These are phyloP conservation scores for Lochmaea capreae DNA, from an alignment of 2,888 invertebrate genomes.

Conservation along the genomic window DNA sequence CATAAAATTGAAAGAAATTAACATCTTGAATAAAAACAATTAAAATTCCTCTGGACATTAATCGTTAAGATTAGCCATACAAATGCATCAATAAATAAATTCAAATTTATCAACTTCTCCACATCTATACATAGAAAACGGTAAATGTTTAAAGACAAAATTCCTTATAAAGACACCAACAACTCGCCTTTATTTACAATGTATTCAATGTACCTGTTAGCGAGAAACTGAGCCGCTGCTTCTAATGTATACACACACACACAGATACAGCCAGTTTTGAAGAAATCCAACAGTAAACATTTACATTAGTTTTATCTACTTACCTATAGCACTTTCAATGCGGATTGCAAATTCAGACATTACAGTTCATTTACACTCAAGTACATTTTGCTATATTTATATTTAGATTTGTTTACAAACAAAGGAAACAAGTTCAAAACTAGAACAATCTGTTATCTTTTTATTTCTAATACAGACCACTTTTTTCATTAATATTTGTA, in stretches of 20 bases:
- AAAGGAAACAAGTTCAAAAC: background rate
- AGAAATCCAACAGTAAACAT: slow-evolving; percentile 14
- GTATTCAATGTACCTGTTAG: slow-evolving; percentile 17
- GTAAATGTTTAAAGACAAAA: slow-evolving; percentile 16
- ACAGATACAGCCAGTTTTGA: background rate
- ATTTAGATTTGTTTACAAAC: background rate
- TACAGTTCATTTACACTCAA: slow-evolving; percentile 3
- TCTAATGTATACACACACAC: slow-evolving; percentile 11
- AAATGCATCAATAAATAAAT: slow-evolving; percentile 8
- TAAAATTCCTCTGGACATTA: background rate
- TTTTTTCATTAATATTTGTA: background rate
- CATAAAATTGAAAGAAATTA: background rate
- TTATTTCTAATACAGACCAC: background rate
- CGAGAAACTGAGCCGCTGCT: slow-evolving; percentile 1
- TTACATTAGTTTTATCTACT: slow-evolving; percentile 22
- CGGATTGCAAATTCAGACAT: slow-evolving; percentile 4
- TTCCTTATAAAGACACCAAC: slow-evolving; percentile 13
- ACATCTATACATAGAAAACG: slow-evolving; percentile 18
- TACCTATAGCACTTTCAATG: slow-evolving; percentile 1
- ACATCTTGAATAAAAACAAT: background rate
- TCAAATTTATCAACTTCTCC: slow-evolving; percentile 11
- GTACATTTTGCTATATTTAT: slow-evolving; percentile 1
- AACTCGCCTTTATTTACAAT: slow-evolving; percentile 17
- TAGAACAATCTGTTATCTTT: background rate
- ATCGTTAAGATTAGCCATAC: background rate